Evolutionary conservation across 2,888 invertebrate species (phyloP).

Genomic region (Dicyrtomina minuta): DNA sequence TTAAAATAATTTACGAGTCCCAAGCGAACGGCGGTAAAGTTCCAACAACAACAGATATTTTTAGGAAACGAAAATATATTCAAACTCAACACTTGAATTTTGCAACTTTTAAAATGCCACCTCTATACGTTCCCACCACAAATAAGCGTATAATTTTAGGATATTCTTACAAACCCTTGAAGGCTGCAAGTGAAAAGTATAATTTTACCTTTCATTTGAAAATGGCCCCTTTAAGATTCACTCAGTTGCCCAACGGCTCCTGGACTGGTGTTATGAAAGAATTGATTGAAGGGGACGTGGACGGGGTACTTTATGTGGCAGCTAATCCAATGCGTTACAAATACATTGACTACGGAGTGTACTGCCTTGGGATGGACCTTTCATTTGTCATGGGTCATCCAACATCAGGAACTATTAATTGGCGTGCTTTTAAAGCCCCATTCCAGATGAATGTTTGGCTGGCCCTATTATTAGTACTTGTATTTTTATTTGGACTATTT

Average conservation of each 20-base stretch:
- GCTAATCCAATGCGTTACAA: neutral
- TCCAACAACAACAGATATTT: no score
- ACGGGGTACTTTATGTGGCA: neutral
- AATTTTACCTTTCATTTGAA: constrained; percentile 7
- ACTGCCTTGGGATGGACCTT: neutral
- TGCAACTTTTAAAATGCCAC: constrained; percentile 13
- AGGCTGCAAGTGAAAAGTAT: neutral
- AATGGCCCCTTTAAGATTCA: neutral
- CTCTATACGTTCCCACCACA: no score
- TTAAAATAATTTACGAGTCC: no score
- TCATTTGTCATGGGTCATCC: neutral
- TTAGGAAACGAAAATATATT: no score
- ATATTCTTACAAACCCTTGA: constrained; percentile 6
- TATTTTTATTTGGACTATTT: neutral
- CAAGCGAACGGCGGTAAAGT: no score
- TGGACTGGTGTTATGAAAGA: constrained; percentile 14
- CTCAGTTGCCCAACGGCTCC: neutral
- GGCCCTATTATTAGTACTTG: neutral
- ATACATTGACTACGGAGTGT: neutral
- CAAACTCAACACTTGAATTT: no score
- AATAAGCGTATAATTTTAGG: no score
- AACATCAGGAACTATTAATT: neutral
- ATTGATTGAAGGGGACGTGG: neutral
- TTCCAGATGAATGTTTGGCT: neutral
- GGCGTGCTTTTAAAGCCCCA: neutral